Conservation (phyloP, 2,113 vertebrate species). For the Chaetodon auriga region DNA sequence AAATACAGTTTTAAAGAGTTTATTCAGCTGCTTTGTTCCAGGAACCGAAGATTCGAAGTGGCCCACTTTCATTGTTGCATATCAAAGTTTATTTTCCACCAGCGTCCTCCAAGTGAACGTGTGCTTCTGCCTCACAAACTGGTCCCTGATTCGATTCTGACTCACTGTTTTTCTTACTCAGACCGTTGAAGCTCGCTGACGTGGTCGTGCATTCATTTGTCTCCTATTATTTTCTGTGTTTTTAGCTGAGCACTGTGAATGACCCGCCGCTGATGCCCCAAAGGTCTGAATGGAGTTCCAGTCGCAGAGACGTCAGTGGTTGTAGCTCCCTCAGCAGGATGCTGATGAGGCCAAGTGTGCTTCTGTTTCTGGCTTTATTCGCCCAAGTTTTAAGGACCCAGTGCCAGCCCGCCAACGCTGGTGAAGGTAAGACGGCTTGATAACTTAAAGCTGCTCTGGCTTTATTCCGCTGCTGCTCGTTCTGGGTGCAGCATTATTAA, state of each 20-base stretch:
- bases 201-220: not conserved
- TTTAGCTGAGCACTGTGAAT: constrained; percentile 60
- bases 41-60: not conserved
- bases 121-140: not conserved
- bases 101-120: not conserved
- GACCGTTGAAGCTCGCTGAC: not conserved
- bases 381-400: constrained; percentile 73
- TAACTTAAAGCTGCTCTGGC: not conserved
- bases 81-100: not conserved
- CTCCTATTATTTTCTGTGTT: not conserved
- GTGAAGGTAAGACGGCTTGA: constrained; percentile 79
- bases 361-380: constrained; percentile 80
- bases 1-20: not conserved
- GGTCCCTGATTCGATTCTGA: not conserved
- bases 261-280: constrained; percentile 78
- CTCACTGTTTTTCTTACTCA: not conserved
- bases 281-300: constrained; percentile 80
- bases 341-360: constrained; percentile 78
- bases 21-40: not conserved
- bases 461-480: not conserved
- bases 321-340: constrained; percentile 82
- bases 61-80: not conserved
- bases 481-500: constrained; percentile 20
- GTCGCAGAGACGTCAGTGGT: constrained; percentile 67
- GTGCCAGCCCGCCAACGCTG: constrained; percentile 72